A percentile compares a stretch with the other conserved stretches of the same genome.
Conservation (phyloP, 37 sponge, comb jelly and placozoan genomes). For the Ephydatia muelleri region DNA sequence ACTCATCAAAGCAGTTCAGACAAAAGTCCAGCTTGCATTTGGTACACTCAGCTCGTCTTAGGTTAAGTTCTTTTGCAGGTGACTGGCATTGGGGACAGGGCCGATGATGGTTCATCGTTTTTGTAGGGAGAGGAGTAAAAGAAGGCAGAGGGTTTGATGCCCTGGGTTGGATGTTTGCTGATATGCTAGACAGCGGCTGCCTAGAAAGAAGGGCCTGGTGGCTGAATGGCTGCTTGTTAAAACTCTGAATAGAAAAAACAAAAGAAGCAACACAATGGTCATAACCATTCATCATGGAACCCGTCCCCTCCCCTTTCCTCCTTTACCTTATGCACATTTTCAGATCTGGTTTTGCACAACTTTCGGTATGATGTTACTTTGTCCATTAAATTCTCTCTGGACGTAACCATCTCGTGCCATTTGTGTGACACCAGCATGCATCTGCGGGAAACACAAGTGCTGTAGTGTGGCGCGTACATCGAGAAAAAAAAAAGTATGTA, state of each 20-base stretch:
- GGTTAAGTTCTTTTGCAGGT: slow-evolving; percentile 36
- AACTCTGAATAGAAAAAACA: neutral
- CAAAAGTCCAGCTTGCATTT: slow-evolving; percentile 39
- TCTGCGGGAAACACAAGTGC: neutral
- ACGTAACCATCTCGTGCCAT: slow-evolving; percentile 2
- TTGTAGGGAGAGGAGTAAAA: neutral
- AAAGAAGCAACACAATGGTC: neutral
- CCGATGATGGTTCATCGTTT: neutral
- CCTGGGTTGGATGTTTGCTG: neutral
- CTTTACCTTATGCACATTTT: neutral
- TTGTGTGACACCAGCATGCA: neutral
- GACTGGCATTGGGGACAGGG: slow-evolving; percentile 40
- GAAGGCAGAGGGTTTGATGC: neutral
- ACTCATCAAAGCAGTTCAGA: slow-evolving; percentile 14
- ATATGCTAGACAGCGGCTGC: neutral
- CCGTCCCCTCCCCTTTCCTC: no score
- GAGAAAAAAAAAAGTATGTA: neutral
- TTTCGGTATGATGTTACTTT: neutral
- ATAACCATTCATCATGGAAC: neutral
- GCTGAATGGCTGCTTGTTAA: neutral
- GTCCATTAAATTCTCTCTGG: neutral
- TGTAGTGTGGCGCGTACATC: neutral
- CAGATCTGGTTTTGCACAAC: neutral
- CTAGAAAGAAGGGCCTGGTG: neutral
- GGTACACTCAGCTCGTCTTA: slow-evolving; percentile 32